phyloP scores from a whole-genome alignment of 2,797 vertebrate species.

The Anas capensis region DNA sequence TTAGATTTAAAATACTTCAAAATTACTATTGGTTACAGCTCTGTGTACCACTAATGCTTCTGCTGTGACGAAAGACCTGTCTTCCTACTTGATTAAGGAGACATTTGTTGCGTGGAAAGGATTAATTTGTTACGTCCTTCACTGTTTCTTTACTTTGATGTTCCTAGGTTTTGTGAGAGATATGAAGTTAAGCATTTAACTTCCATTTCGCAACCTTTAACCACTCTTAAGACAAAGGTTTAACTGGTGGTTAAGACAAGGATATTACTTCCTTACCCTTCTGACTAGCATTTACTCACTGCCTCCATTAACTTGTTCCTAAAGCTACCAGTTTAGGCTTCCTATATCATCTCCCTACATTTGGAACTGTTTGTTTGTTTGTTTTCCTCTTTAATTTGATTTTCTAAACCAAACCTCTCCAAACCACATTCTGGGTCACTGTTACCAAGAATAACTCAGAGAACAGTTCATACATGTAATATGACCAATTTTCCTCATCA shows the following conservation, averaged over 20 bases:
- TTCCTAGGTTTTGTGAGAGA: not conserved
- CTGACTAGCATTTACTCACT: not conserved
- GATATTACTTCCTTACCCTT: not conserved
- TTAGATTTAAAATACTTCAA: not conserved
- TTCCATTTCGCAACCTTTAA: not conserved
- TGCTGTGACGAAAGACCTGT: not conserved
- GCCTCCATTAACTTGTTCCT: not conserved
- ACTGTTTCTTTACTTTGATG: not conserved
- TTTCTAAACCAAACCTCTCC: not conserved
- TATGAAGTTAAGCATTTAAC: not conserved
- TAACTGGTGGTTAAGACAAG: not conserved
- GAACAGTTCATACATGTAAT: not conserved
- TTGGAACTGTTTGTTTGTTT: not conserved
- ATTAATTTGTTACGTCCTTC: not conserved
- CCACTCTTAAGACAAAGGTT: not conserved
- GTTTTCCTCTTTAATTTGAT: not conserved
- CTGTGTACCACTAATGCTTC: not conserved
- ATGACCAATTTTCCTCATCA: not conserved
- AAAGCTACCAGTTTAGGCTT: not conserved
- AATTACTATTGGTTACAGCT: not conserved
- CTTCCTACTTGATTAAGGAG: not conserved
- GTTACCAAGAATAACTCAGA: rapidly evolving
- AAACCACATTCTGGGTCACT: not conserved
- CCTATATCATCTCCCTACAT: not conserved
- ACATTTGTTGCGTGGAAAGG: not conserved